These are phyloP conservation scores for Eupithecia pulchellata DNA, from an alignment of 2,888 invertebrate species.

Conservation along the genomic window DNA sequence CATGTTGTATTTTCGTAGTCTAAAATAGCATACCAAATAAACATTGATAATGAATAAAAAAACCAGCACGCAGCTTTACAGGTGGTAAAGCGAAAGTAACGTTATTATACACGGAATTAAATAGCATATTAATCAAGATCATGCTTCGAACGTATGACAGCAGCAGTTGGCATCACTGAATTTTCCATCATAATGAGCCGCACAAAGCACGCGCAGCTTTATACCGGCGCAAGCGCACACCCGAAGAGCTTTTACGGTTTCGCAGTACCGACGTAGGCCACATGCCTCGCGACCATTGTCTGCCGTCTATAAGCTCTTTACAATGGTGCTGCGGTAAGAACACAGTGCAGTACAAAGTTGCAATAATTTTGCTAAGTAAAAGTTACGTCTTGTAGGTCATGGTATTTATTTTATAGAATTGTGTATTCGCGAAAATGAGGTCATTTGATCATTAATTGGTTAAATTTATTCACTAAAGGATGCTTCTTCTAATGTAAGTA, in stretches of 20 bases:
- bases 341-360: conserved; percentile 21
- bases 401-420: neutral
- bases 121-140: conserved; percentile 9
- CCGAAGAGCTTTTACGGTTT: conserved; percentile 79
- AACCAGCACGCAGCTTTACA: neutral
- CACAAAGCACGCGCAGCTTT: conserved; percentile 48
- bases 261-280: conserved; percentile 71
- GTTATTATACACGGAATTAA: conserved; percentile 6
- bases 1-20: neutral
- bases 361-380: neutral
- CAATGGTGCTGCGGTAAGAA: conserved; percentile 14
- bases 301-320: neutral
- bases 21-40: neutral
- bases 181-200: conserved; percentile 64
- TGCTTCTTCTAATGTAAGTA: neutral
- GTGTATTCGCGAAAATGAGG: neutral
- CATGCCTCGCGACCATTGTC: conserved; percentile 67
- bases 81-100: conserved; percentile 11
- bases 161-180: conserved; percentile 40
- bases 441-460: neutral
- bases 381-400: neutral
- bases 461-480: neutral
- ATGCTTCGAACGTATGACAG: conserved; percentile 4
- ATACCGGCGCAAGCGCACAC: conserved; percentile 55
- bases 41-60: neutral